Conservation (phyloP, 1,140 invertebrate species). For the Adelges cooleyi region DNA sequence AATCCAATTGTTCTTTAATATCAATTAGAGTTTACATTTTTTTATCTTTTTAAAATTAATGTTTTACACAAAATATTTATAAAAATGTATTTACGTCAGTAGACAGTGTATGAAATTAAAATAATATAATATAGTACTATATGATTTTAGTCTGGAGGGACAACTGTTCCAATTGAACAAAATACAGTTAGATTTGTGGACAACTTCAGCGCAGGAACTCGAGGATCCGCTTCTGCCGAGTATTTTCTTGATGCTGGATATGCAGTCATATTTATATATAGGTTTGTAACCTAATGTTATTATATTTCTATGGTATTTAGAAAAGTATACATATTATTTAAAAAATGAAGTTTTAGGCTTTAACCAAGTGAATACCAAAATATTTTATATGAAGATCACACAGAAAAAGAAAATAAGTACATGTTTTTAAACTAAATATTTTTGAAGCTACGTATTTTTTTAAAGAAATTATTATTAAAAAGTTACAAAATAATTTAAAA, state of each 20-base stretch:
- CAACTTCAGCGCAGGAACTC: conserved; percentile 93
- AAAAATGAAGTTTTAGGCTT: background rate
- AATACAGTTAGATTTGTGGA: conserved; percentile 96
- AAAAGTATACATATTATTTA: background rate
- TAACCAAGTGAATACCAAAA: too few relatives aligned
- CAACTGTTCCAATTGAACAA: conserved; percentile 89
- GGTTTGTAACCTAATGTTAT: conserved; percentile 38
- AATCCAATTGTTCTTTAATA: too few relatives aligned
- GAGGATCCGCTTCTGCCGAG: conserved; percentile 88
- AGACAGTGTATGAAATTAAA: background rate
- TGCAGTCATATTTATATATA: conserved; percentile 66
- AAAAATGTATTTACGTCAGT: too few relatives aligned
- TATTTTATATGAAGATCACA: too few relatives aligned
- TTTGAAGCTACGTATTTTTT: too few relatives aligned
- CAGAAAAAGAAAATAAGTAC: too few relatives aligned
- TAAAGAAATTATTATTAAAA: too few relatives aligned
- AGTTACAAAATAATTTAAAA: too few relatives aligned
- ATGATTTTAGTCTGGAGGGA: conserved; percentile 76
- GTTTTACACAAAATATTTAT: too few relatives aligned
- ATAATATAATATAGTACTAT: background rate
- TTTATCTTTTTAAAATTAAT: too few relatives aligned
- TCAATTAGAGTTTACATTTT: too few relatives aligned
- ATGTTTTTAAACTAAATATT: too few relatives aligned
- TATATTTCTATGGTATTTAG: background rate
- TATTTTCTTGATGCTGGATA: conserved; percentile 80